Conservation (phyloP, 2,888 invertebrate genomes). For the Glomeris marginata region DNA sequence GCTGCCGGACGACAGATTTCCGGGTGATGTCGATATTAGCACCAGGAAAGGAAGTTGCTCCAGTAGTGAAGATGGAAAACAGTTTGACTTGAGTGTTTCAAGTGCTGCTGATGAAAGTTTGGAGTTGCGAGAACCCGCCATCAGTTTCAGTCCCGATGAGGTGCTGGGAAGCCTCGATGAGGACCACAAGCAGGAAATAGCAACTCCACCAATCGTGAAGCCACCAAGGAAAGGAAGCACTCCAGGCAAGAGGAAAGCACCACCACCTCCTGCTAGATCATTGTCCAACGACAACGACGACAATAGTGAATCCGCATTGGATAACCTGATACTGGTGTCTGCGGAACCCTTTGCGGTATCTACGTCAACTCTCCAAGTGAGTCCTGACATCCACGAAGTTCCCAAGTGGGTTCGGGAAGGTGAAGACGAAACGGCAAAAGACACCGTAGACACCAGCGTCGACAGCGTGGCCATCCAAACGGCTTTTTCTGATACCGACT, state of each 20-base stretch:
- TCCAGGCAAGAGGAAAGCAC: constrained; percentile 15
- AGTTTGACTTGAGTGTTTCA: not conserved
- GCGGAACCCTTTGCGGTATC: not conserved
- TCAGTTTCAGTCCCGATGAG: constrained; percentile 5
- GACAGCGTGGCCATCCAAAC: constrained; percentile 11
- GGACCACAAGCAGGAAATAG: not conserved
- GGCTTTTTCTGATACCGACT: constrained; percentile 5
- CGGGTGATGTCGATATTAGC: not conserved
- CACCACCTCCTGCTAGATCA: constrained; percentile 10
- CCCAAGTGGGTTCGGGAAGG: constrained; percentile 7
- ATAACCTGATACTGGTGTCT: not conserved
- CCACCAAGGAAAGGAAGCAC: constrained; percentile 6
- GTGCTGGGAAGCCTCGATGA: not conserved
- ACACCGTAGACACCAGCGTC: not conserved
- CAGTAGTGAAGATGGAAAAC: not conserved
- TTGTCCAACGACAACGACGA: not conserved
- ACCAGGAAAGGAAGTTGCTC: not conserved
- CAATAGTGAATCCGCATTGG: not conserved
- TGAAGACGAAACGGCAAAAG: not conserved
- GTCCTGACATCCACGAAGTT: constrained; percentile 12
- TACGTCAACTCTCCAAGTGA: constrained; percentile 4
- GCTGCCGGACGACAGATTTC: not conserved
- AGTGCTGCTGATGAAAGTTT: not conserved
- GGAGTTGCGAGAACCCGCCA: not conserved
- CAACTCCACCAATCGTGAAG: not conserved